Evolutionary conservation across 2,888 invertebrate genomes (phyloP), one percentile per base, ranked within the genome.

Genomic region (Yponomeuta evonymella): DNA sequence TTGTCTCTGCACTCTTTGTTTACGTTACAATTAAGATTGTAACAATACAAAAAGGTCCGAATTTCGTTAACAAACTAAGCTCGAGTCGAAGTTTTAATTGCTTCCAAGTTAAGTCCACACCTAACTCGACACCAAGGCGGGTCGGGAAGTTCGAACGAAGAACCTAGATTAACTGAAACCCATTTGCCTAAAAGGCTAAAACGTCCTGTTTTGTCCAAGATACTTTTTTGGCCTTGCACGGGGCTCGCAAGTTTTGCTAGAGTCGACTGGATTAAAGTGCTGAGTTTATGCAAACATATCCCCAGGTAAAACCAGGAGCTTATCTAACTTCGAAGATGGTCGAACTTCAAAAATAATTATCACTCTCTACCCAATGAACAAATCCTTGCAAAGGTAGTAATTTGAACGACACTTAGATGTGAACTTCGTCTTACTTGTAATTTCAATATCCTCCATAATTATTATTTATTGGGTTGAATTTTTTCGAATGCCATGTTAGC

Each of bases 21-120:
- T 88, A 84, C 83, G 80, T 81, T 80, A 80, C 82, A 83, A 86
- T 86, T 83, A 84, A 81, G 79, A 80, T 76, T 76, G 74, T 80
- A 86, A 86, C 84, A 87, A 88, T 83, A 86, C 83, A 86, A 86
- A 88, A 87, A 86, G 84, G 83, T 85, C 83, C 82, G 76, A 87
- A 87, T 84, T 84, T 83, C 79, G 79, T 82, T 83, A 86, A 87
- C 86, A 85, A 87, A 82, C 82, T 82, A 81, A 83, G 82, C 80
- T 77, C 76, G 78, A 76, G 79, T 78, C 73, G 77, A 89, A 90
- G 88, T 89, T 91, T 90, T 89, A 90, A 90, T 91, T 89, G 87
- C 86, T 85, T 82, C 75, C 78, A 78, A 83, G 84, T 70, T 85
- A 85, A 85, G 86, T 84, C 83, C 79, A 82, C 79, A 79, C 77